Evolutionary conservation across 2,888 invertebrate genomes (phyloP), one percentile per base, ranked within the genome.

Genomic region (Leucoptera coffeella): DNA sequence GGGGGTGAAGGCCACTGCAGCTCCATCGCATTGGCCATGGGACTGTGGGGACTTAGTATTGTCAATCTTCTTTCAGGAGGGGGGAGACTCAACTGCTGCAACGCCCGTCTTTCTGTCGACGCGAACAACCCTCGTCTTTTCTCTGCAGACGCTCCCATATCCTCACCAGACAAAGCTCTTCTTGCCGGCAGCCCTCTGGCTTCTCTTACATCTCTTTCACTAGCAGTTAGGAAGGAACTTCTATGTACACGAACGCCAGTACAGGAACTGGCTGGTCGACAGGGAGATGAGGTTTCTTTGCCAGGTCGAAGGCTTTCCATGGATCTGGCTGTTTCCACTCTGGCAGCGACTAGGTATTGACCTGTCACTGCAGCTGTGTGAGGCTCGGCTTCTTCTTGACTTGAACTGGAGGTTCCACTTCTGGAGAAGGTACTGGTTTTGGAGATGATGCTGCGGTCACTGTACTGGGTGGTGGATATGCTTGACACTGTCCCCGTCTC

Each of bases 11-110:
- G 69, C 57, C 78, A 77, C 39, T 77, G 74, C 36, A 83, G 61
- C 39, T 86, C 86, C 34, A 75, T 72, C 34, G 75, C 72, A 4
- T 73, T 60, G 30, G 82, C 80, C 43, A 82, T 74, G 1, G 88
- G 89, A 43, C 82, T 82, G 48, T 84, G 85, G 1, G 85, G 84
- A 38, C 88, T 88, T 30, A 89, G 60, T 30, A 89, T 89, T 21
- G 85, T 87, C 27, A 89, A 74, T 36, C 74, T 69, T 8, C 75
- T 67, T 31, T 78, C 80, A 1, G 81, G 79, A 6, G 83, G 82
- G 6, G 82, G 82, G 19, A 84, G 54, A 38, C 82, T 83, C 20
- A 84, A 61, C 44, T 85, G 81, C 40, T 80, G 81, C 12, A 83
- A 74, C 15, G 60, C 62, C 14, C 73, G 73, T 26, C 81, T 60